Conservation (phyloP, 2,113 vertebrate genomes). For the Neogale vison region DNA sequence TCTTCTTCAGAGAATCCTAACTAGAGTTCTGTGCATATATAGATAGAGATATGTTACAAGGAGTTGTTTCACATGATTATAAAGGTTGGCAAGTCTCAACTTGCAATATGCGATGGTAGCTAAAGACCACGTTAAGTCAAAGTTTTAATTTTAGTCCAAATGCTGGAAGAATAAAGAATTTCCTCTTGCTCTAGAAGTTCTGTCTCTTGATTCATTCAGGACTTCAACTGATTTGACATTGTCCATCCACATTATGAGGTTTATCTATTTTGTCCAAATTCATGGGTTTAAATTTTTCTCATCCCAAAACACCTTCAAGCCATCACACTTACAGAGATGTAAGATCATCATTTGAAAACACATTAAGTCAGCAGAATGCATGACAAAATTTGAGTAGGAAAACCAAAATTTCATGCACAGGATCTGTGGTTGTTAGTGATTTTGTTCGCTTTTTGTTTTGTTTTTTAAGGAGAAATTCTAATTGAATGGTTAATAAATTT, state of each 20-base stretch:
- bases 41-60: neutral
- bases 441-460: neutral
- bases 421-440: neutral
- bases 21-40: neutral
- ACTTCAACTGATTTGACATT: neutral
- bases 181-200: neutral
- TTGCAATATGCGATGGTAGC: neutral
- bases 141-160: neutral
- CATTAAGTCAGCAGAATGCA: neutral
- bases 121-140: neutral
- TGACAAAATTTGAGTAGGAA: neutral
- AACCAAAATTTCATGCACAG: neutral
- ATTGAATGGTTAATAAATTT: neutral
- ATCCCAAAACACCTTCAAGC: neutral
- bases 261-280: neutral
- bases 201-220: neutral
- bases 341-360: neutral
- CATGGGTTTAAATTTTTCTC: neutral
- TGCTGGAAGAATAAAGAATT: neutral
- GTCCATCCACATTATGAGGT: neutral
- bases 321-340: neutral
- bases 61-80: neutral
- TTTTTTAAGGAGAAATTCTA: neutral
- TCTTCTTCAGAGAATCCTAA: neutral
- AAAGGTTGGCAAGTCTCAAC: neutral